Evolutionary conservation across 2,113 vertebrate genomes (phyloP), one percentile per base, ranked within the genome.

Genomic region (Tichodroma muraria): DNA sequence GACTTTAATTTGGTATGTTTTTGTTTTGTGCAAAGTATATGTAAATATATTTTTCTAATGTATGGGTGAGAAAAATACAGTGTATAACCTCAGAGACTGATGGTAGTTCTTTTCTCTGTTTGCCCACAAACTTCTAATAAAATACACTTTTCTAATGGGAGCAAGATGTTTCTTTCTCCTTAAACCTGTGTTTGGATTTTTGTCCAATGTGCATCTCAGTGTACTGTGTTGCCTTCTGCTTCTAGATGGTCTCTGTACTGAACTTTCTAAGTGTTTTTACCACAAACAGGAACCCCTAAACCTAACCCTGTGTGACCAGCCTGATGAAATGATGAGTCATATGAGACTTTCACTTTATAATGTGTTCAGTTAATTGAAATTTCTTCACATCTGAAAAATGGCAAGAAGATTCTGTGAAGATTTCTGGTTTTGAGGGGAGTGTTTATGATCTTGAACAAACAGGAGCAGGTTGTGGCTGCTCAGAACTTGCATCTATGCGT

Each of bases 21-120:
- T 73, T 4, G 45, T 86, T 92, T 94, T 70, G 6, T 9, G 9
- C 44, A 40, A 70, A 30, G 7, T 49, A 25, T 65, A 35, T 38
- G 18, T 57, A 73, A 65, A 57, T 70, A 45, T 3, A 21, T 73
- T 66, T 87, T 83, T 81, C 0, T 0, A 69, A 23, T 1, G 0
- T 57, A 12, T 31, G 15, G 24, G 10, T 69, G 54, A 35, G 38
- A 66, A 77, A 31, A 47, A 45, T 35, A 27, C 2, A 31, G 31
- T 64, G 12, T 61, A 21, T 65, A 19, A 35, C 49, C 14, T 59
- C 13, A 40, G 30, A 60, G 31, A 56, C 7, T 69, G 22, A 27
- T 59, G 40, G 20, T 79, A 33, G 18, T 18, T 27, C 5, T 76
- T 27, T 38, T 69, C 11, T 57, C 31, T 60, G 8, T 70, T 89